These are phyloP conservation scores for Lycopodina hypogea DNA, from an alignment of 37 sponge, comb jelly and placozoan species.

Conservation along the genomic window DNA sequence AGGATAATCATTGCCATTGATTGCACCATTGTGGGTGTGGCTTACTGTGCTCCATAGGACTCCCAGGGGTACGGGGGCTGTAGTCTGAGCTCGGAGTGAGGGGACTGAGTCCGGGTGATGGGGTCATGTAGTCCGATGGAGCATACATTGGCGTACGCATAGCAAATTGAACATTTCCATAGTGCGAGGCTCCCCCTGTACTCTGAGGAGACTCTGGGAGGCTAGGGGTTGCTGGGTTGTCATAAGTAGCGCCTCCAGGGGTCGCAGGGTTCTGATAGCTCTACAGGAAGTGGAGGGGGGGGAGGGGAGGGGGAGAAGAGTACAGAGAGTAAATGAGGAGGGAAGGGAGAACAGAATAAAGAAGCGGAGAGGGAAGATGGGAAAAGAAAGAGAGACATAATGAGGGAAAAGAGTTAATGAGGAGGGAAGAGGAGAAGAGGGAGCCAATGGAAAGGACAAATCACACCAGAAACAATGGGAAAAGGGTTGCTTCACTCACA, in stretches of 20 bases:
- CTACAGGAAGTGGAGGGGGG: constrained; percentile 17
- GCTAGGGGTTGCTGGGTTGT: constrained; percentile 71
- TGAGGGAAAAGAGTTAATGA: neutral
- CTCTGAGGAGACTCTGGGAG: constrained; percentile 62
- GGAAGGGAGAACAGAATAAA: neutral
- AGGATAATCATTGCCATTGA: too few species aligned
- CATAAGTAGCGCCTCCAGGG: constrained; percentile 67
- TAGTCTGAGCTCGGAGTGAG: constrained; percentile 73
- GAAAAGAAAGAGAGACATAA: neutral
- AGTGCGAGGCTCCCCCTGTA: constrained; percentile 20
- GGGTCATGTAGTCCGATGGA: constrained; percentile 43
- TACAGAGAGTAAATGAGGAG: neutral
- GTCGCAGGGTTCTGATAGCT: constrained; percentile 71
- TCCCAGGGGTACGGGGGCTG: constrained; percentile 68
- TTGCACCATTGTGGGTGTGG: too few species aligned
- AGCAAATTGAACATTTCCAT: constrained; percentile 4
- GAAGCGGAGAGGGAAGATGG: neutral
- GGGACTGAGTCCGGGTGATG: constrained; percentile 70
- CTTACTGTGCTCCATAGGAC: constrained; percentile 50
- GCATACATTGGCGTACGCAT: constrained; percentile 45
- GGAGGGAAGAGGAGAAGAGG: too few species aligned
- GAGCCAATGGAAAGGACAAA: too few species aligned
- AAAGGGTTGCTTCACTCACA: constrained; percentile 17
- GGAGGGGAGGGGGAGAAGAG: neutral
- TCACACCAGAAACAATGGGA: too few species aligned